Percentiles rank a stretch among this genome's conserved stretches.
Conservation (phyloP, 1,140 invertebrate species). For the Phthorimaea operculella region DNA sequence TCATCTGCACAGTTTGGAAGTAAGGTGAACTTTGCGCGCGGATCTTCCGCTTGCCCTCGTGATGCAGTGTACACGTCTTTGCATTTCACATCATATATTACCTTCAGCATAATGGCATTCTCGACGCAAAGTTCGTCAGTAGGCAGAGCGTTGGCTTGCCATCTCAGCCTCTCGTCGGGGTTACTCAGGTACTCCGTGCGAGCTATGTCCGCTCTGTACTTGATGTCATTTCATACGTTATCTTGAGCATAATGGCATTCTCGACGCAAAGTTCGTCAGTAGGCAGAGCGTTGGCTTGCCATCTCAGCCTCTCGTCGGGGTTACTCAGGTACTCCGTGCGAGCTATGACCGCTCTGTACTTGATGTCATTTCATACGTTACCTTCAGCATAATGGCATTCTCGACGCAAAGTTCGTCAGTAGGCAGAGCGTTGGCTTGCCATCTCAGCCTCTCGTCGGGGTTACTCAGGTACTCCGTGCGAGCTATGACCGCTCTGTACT, state of each 20-base stretch:
- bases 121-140: conserved; percentile 98
- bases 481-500: conserved; percentile 93
- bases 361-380: conserved; percentile 36
- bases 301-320: conserved; percentile 96
- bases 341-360: conserved; percentile 93
- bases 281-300: conserved; percentile 97
- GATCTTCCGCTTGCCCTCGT: no score
- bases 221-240: conserved; percentile 69
- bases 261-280: conserved; percentile 98
- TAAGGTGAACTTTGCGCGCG: no score
- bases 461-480: conserved; percentile 98
- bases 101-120: conserved; percentile 98
- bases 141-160: conserved; percentile 97
- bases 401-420: conserved; percentile 98
- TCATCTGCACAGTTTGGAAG: no score
- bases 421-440: conserved; percentile 97
- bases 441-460: conserved; percentile 96
- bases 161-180: conserved; percentile 96
- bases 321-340: conserved; percentile 98
- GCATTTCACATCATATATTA: conserved; percentile 22
- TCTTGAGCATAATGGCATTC: conserved; percentile 98
- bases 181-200: conserved; percentile 98
- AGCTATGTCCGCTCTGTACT: conserved; percentile 93
- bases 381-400: conserved; percentile 98
- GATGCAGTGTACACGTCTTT: no score